Evolutionary conservation across 2,888 invertebrate species (phyloP), one percentile per base, ranked within the genome.

Genomic region (Athripsodes cinereus): DNA sequence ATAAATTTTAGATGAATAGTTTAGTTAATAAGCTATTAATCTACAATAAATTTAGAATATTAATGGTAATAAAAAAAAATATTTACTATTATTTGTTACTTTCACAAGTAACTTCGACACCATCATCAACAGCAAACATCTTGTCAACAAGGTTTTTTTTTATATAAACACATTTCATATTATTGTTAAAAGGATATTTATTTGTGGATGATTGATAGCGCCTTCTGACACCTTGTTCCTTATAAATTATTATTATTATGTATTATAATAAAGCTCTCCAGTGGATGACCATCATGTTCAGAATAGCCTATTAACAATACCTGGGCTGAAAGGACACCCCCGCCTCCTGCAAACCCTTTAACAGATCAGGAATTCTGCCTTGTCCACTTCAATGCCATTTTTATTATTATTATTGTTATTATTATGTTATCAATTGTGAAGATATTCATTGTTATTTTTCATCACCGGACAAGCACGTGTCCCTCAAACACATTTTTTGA

Each of bases 131-230:
- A 3, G 13, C 40, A 40, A 40, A 40, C 40, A 40, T 40, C 40
- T 40, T 40, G 40, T 40, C 13, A 40, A 40, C 40, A 40, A 3
- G 40, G 16, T 13, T 40, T 40, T n/a, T n/a, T n/a, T n/a, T n/a
- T n/a, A n/a, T 40, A 40, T 40, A 40, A 40, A 40, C 40, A 40
- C 40, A 40, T 40, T 40, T 40, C 40, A 40, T 31, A 31, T 31
- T 31, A 11, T 31, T 31, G 40, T 8, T 40, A 40, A 40, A 16
- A 13, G 13, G 13, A 40, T 16, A 40, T n/a, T 8, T 2, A 40
- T 8, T 8, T 8, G 31, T 3, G 13, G n/a, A n/a, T 40, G 40
- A 40, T 40, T 40, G 40, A 40, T 40, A 16, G 40, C 40, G 2
- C 40, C 40, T 40, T 8, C 8, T 40, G 40, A 40, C 40, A 40